Conservation (phyloP, 2,888 invertebrate genomes). For the Tanaodytes sp. region DNA sequence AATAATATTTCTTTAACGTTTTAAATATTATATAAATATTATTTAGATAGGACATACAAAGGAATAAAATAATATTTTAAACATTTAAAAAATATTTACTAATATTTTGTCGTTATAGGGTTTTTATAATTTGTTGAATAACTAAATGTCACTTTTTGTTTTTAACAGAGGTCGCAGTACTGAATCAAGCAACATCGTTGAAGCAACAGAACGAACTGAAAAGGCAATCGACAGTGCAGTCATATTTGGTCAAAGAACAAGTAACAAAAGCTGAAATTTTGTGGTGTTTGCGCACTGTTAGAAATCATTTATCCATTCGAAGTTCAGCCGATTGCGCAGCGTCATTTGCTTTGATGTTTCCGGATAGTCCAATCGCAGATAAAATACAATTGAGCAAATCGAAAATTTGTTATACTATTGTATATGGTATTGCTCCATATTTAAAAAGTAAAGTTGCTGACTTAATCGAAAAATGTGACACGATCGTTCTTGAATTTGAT, state of each 20-base stretch:
- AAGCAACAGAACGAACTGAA: constrained; percentile 3
- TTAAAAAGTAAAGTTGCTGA: constrained; percentile 35
- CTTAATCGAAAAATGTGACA: constrained; percentile 22
- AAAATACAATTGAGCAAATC: constrained; percentile 41
- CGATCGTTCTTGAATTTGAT: constrained; percentile 48
- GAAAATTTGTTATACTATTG: constrained; percentile 52
- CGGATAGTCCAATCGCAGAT: constrained; percentile 17
- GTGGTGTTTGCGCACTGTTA: neutral
- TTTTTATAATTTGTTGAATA: no score
- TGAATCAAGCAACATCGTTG: constrained; percentile 2
- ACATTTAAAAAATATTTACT: no score
- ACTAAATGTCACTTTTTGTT: no score
- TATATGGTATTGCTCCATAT: constrained; percentile 48
- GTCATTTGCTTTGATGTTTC: constrained; percentile 3
- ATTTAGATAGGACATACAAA: no score
- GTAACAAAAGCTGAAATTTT: constrained; percentile 16
- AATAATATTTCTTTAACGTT: no score
- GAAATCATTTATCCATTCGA: constrained; percentile 12
- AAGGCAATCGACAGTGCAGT: neutral
- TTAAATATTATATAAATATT: no score
- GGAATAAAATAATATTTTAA: no score
- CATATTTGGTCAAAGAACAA: neutral
- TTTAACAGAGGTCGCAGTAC: constrained; percentile 2
- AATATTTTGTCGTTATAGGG: no score
- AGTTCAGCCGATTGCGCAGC: neutral